Base-by-base conservation (phyloP, 2,797 vertebrate genomes). In the Peromyscus melanophrys region DNA sequence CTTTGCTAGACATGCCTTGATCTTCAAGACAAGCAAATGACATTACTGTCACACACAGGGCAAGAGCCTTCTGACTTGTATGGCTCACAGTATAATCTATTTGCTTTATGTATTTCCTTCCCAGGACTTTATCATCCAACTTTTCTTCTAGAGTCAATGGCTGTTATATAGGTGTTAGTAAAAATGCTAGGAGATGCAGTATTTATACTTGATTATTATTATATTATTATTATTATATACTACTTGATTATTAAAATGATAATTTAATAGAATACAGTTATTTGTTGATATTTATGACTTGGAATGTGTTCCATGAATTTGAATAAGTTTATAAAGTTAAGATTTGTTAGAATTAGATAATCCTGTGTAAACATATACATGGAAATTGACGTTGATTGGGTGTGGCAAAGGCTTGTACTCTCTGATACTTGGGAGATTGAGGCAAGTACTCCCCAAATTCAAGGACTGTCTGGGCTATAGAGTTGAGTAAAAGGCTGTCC, bases 271-370 rank as follows among this genome's bases (percentile, higher is more conserved):
- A 29, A 29, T 21, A n/a, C 40, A 34, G 37, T 57, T 34, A 43
- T 40, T 5, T 43, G 10, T 17, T 85, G 40, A 78, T 57, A 69
- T 75, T 46, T 52, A 34, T 2, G 29, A 57, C 5, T 8, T 77
- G 25, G 57, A 85, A 67, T 83, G 0, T 59, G n/a, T 95, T 81
- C 59, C 31, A 85, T 71, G 55, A 61, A 43, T 23, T 81, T 73
- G 8, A 77, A 49, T 75, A 89, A 65, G 43, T 37, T 81, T 4
- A 81, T 85, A 65, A 85, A 67, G 31, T 57, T 78, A 59, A 52
- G 49, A 34, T 75, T 57, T 89, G 34, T 92, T 92, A 94, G 31
- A 92, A 89, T 11, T 61, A 49, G 27, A 57, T 76, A 75, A 92
- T 6, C 52, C 5, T 46, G 2, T 76, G 25, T 4, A 55, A 31